Percentiles rank a stretch among this genome's conserved stretches.
These are phyloP conservation scores for Alethe diademata DNA, from an alignment of 2,113 vertebrate species.

Conservation along the genomic window DNA sequence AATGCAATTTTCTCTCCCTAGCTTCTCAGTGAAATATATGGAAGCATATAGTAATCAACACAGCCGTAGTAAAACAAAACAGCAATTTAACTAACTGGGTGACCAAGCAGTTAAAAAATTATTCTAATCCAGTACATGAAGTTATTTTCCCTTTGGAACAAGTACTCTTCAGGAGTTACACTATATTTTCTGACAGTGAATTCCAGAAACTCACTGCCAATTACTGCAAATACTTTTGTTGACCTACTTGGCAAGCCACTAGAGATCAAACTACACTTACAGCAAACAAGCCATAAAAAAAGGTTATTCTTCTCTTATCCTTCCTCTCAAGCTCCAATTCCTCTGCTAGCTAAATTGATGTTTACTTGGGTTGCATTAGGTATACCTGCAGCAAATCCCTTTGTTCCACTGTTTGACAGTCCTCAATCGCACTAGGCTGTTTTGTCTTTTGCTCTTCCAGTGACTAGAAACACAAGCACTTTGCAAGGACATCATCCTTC, in stretches of 20 bases:
- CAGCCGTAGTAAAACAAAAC: neutral
- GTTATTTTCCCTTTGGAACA: constrained; percentile 10
- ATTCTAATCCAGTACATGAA: constrained; percentile 1
- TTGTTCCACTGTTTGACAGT: constrained; percentile 35
- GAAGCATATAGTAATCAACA: neutral
- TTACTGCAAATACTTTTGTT: constrained; percentile 46
- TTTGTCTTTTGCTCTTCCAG: neutral
- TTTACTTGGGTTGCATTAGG: constrained; percentile 25
- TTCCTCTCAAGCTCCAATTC: constrained; percentile 43
- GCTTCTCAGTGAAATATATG: neutral
- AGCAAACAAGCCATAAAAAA: constrained; percentile 34
- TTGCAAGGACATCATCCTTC: constrained; percentile 24
- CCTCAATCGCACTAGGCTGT: neutral
- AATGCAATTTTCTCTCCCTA: neutral
- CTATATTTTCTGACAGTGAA: constrained; percentile 1
- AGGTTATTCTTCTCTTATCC: constrained; percentile 36
- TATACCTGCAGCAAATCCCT: constrained; percentile 55
- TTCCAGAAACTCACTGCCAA: constrained; percentile 44
- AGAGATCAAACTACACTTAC: constrained; percentile 39
- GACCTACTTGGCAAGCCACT: constrained; percentile 39
- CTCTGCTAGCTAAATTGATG: constrained; percentile 39
- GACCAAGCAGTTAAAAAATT: neutral
- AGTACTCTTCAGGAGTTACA: neutral
- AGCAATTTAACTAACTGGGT: neutral
- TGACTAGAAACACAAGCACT: neutral